Percentiles rank a stretch among this genome's conserved stretches.
phyloP scores from a whole-genome alignment of 2,888 invertebrate genomes.

The Tanypteryx hageni region DNA sequence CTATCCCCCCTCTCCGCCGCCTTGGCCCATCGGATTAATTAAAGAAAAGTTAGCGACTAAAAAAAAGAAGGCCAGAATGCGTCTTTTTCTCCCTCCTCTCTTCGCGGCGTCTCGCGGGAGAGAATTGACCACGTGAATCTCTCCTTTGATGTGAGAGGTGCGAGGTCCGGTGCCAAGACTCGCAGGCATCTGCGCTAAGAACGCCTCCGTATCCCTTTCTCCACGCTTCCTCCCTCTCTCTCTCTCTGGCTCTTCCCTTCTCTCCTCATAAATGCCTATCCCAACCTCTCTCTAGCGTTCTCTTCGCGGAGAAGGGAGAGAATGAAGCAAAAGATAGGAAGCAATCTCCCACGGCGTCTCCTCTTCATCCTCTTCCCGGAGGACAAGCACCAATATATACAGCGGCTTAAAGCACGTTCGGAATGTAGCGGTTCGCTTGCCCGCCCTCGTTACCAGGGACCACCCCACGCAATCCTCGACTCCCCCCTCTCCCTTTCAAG shows the following conservation, averaged over 20 bases:
- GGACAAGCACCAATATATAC: no score
- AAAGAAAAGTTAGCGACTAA: background rate
- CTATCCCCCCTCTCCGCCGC: background rate
- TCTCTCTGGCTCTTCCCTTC: background rate
- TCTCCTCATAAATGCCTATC: conserved; percentile 2
- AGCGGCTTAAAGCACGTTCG: background rate
- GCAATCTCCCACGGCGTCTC: no score
- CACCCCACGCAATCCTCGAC: no score
- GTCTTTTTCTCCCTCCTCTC: background rate
- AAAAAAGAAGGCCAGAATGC: background rate
- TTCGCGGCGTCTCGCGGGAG: background rate
- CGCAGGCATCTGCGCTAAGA: background rate
- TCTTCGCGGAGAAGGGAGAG: background rate
- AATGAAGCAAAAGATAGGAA: no score
- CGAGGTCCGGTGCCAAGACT: conserved; percentile 9
- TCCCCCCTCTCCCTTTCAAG: no score
- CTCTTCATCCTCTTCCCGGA: no score
- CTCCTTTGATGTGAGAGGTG: conserved; percentile 9
- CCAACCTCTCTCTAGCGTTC: background rate
- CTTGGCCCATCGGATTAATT: background rate
- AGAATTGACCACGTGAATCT: background rate
- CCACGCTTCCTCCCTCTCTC: no score
- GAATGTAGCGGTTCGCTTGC: background rate
- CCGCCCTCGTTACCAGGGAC: no score
- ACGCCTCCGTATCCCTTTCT: background rate